Percentiles rank a stretch among this genome's conserved stretches.
These are phyloP conservation scores for Orthosia incerta DNA, from an alignment of 2,888 invertebrate genomes.

Conservation along the genomic window DNA sequence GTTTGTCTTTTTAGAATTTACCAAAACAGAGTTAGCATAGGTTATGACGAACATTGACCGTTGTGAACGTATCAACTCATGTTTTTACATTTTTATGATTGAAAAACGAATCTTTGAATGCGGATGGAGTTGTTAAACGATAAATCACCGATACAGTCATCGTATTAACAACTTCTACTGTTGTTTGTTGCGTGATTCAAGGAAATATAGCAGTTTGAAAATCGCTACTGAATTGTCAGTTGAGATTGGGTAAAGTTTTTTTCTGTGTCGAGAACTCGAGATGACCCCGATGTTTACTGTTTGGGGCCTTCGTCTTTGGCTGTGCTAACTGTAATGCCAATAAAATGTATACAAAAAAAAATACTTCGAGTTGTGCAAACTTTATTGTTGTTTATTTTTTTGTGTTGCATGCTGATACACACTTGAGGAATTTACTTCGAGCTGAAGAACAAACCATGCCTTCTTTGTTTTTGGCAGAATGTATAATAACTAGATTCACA, in stretches of 20 bases:
- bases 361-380: background rate
- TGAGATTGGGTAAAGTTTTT: constrained; percentile 48
- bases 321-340: constrained; percentile 65
- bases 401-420: background rate
- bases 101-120: constrained; percentile 70
- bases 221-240: constrained; percentile 38
- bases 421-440: background rate
- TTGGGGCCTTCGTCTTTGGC: constrained; percentile 65
- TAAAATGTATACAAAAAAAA: constrained; percentile 30
- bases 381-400: constrained; percentile 30
- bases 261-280: constrained; percentile 47
- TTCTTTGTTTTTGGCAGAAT: background rate
- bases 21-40: constrained; percentile 79
- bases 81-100: constrained; percentile 85
- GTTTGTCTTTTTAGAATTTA: constrained; percentile 74
- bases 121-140: constrained; percentile 63
- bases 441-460: background rate
- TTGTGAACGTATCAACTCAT: constrained; percentile 74
- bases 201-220: constrained; percentile 42
- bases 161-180: constrained; percentile 34
- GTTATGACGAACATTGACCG: constrained; percentile 80
- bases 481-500: background rate
- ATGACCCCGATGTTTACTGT: constrained; percentile 76
- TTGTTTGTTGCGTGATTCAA: constrained; percentile 40
- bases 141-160: constrained; percentile 51